Conservation (phyloP, 2,888 invertebrate species). For the Omphaloscelis lunosa region DNA sequence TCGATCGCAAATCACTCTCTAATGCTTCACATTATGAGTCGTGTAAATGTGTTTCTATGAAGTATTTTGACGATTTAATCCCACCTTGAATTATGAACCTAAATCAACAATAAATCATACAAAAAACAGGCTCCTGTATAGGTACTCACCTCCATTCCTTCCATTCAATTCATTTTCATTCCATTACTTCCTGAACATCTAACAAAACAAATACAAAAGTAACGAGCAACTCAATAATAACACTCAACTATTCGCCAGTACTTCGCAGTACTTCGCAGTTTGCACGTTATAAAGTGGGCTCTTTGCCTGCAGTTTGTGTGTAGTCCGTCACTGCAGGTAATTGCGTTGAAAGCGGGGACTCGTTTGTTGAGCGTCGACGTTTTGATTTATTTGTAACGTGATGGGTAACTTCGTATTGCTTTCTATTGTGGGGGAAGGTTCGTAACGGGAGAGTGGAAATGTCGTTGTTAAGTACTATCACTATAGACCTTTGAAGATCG, state of each 20-base stretch:
- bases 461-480: conserved; percentile 12
- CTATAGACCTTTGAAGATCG: conserved; percentile 28
- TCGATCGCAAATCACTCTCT: too few species aligned
- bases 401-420: conserved; percentile 65
- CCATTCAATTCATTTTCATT: too few species aligned
- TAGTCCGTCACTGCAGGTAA: conserved; percentile 64
- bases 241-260: conserved; percentile 51
- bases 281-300: conserved; percentile 65
- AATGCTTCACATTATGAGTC: too few species aligned
- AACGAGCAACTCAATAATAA: conserved; percentile 53
- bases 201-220: conserved; percentile 46
- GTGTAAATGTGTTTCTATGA: too few species aligned
- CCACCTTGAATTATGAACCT: neutral
- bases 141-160: neutral
- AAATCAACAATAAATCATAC: too few species aligned
- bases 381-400: conserved; percentile 69
- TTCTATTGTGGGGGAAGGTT: conserved; percentile 55
- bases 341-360: conserved; percentile 67
- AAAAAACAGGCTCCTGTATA: neutral
- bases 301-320: conserved; percentile 55
- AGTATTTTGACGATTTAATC: neutral
- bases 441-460: conserved; percentile 40
- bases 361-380: conserved; percentile 68
- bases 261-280: conserved; percentile 47
- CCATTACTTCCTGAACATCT: conserved; percentile 25